Percentiles rank a stretch among this genome's conserved stretches.
These are phyloP conservation scores for Amblyraja radiata DNA, from an alignment of 2,797 vertebrate genomes.

Conservation along the genomic window DNA sequence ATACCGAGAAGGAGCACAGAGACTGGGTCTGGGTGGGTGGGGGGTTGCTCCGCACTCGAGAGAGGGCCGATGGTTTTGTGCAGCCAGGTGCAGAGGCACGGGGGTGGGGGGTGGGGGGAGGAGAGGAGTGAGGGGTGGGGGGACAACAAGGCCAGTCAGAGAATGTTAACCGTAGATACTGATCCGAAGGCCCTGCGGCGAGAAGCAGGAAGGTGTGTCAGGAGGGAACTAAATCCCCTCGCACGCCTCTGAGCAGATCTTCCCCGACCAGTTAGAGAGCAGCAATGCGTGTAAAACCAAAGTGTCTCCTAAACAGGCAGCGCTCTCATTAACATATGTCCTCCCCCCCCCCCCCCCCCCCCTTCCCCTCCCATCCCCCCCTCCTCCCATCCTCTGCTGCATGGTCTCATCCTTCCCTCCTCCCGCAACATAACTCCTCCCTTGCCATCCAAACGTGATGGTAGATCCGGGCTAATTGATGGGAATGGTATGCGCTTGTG, in stretches of 20 bases:
- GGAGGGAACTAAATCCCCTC: background rate
- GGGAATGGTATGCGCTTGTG: constrained; percentile 43
- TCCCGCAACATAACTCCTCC: background rate
- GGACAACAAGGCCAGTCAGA: background rate
- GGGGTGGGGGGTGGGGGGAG: no score
- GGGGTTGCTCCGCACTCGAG: background rate
- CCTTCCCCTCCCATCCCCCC: background rate
- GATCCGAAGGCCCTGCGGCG: background rate
- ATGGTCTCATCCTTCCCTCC: background rate
- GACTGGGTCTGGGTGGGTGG: no score
- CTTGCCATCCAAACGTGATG: constrained; percentile 48
- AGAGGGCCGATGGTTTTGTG: background rate
- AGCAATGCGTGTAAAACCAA: background rate
- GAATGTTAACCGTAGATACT: background rate
- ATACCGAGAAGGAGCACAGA: no score
- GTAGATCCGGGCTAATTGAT: constrained; percentile 47
- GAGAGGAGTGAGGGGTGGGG: no score
- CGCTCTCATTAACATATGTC: background rate
- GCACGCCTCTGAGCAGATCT: background rate
- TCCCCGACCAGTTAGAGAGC: background rate
- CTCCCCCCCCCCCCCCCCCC: no score
- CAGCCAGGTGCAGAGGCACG: background rate
- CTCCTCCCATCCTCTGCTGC: background rate
- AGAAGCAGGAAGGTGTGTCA: background rate
- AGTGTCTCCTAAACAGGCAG: background rate